A percentile compares a stretch with the other conserved stretches of the same genome.
Evolutionary conservation across 2,888 invertebrate species (phyloP).

Genomic region (Pristionchus maxplancki): DNA sequence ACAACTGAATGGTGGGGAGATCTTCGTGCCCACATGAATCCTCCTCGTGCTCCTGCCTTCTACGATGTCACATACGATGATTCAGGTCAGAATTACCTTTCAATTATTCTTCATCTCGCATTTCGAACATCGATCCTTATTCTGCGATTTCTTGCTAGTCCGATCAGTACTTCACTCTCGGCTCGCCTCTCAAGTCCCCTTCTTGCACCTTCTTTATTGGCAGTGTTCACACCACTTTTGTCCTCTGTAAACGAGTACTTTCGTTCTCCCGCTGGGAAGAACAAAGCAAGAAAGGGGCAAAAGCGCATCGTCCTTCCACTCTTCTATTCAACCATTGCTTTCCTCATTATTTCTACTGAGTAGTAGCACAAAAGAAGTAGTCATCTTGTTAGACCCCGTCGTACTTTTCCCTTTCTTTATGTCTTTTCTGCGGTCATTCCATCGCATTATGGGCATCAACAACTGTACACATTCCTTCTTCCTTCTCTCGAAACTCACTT

Average conservation of each 20-base stretch:
- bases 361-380: not conserved
- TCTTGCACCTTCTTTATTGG: not conserved
- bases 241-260: conserved; percentile 38
- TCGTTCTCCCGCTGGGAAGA: conserved; percentile 20
- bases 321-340: not conserved
- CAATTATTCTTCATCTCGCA: not conserved
- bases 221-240: conserved; percentile 28
- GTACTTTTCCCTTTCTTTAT: conserved; percentile 21
- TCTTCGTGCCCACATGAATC: conserved; percentile 75
- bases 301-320: not conserved
- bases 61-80: conserved; percentile 77
- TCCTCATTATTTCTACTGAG: conserved; percentile 17
- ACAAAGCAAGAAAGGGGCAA: not conserved
- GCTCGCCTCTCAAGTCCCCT: conserved; percentile 21
- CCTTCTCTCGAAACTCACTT: conserved; percentile 36
- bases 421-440: conserved; percentile 37
- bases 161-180: conserved; percentile 19
- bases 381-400: conserved; percentile 24
- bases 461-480: not conserved
- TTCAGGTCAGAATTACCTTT: conserved; percentile 61
- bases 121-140: not conserved
- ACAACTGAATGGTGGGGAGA: conserved; percentile 78
- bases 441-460: conserved; percentile 35
- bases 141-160: too few relatives aligned
- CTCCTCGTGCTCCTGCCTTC: conserved; percentile 70